Conservation (phyloP, 2,888 invertebrate genomes). For the Sclerodermus sp. region DNA sequence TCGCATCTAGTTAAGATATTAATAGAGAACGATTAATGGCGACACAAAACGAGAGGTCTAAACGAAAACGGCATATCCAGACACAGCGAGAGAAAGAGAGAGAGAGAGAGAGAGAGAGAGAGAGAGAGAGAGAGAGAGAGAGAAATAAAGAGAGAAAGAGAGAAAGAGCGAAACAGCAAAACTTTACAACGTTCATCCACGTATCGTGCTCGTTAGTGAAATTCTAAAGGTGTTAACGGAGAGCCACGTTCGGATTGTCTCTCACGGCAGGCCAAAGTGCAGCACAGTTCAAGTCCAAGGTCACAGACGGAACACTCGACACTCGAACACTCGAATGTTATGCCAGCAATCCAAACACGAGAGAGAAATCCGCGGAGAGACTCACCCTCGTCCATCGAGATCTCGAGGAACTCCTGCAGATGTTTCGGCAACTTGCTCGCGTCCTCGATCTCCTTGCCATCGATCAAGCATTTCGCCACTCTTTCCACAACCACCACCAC, state of each 20-base stretch:
- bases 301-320: too few species aligned
- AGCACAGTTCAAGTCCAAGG: too few species aligned
- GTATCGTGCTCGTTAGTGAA: background rate
- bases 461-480: conserved; percentile 65
- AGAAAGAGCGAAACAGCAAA: too few species aligned
- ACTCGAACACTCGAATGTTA: too few species aligned
- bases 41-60: background rate
- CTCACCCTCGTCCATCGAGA: conserved; percentile 53
- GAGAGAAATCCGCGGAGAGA: conserved; percentile 5
- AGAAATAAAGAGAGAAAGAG: too few species aligned
- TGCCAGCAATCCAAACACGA: background rate
- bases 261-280: too few species aligned
- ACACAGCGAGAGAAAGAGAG: too few species aligned
- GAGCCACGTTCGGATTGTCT: background rate
- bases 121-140: too few species aligned
- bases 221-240: background rate
- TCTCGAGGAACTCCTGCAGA: conserved; percentile 76
- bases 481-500: conserved; percentile 26
- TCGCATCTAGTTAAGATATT: background rate
- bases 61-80: background rate
- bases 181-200: too few species aligned
- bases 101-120: too few species aligned
- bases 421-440: conserved; percentile 73
- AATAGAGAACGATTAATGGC: background rate
- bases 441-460: conserved; percentile 67